Evolutionary conservation across 1,140 invertebrate species (phyloP).

Genomic region (Epicauta chinensis): DNA sequence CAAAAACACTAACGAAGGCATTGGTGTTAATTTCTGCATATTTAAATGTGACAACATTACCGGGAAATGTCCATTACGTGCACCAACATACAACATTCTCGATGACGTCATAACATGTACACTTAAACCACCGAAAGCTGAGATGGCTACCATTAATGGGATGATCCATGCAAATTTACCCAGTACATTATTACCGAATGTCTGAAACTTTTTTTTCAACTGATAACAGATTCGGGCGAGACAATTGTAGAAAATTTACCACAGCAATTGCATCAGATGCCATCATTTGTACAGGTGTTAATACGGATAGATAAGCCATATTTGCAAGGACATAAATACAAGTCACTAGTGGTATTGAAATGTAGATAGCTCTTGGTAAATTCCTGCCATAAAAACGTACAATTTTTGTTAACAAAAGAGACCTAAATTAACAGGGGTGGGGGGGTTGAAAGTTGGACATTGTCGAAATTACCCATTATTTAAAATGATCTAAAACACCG

Average conservation of each 20-base stretch:
- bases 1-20: constrained; percentile 78
- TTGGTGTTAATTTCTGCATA: constrained; percentile 71
- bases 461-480: no score
- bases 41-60: constrained; percentile 78
- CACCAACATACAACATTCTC: constrained; percentile 86
- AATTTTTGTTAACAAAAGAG: no score
- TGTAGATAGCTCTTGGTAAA: constrained; percentile 88
- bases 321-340: constrained; percentile 89
- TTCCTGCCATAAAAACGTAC: constrained; percentile 58
- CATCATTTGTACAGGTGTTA: constrained; percentile 75
- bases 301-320: constrained; percentile 86
- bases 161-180: constrained; percentile 71
- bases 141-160: constrained; percentile 78
- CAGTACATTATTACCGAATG: constrained; percentile 70
- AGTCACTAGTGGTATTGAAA: constrained; percentile 87
- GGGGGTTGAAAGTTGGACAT: no score
- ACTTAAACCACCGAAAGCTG: constrained; percentile 78
- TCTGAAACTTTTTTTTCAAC: constrained; percentile 48
- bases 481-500: no score
- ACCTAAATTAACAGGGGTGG: no score
- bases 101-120: constrained; percentile 88
- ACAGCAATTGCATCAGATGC: constrained; percentile 90
- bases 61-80: constrained; percentile 85
- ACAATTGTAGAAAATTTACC: constrained; percentile 50
- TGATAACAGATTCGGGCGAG: no score